Evolutionary conservation across 2,888 invertebrate species (phyloP).

Genomic region (Acrocyrtus sp.): DNA sequence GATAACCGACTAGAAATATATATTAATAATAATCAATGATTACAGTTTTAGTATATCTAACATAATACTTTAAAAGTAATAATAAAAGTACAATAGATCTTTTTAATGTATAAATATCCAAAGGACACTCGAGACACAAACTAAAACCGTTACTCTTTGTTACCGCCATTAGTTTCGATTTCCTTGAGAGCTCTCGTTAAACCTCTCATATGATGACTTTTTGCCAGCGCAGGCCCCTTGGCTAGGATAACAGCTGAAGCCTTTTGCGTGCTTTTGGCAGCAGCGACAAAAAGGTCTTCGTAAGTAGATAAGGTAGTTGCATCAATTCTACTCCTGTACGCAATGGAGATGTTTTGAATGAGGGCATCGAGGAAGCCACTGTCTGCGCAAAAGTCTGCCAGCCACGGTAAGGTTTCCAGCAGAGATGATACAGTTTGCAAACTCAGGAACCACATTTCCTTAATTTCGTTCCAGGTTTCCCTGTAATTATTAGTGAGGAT

Average conservation of each 20-base stretch:
- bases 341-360: slow-evolving; percentile 81
- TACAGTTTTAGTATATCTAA: too few relatives aligned
- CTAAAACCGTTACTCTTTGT: slow-evolving; percentile 12
- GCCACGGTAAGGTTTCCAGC: slow-evolving; percentile 84
- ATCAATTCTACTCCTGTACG: slow-evolving; percentile 82
- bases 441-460: slow-evolving; percentile 92
- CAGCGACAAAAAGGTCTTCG: slow-evolving; percentile 82
- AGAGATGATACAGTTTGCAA: slow-evolving; percentile 92
- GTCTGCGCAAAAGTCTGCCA: slow-evolving; percentile 89
- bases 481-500: slow-evolving; percentile 88
- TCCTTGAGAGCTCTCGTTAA: slow-evolving; percentile 53
- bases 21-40: too few relatives aligned
- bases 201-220: slow-evolving; percentile 62
- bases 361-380: slow-evolving; percentile 95
- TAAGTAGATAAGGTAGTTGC: slow-evolving; percentile 89
- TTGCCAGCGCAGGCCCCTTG: slow-evolving; percentile 61
- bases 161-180: slow-evolving; percentile 14
- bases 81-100: too few relatives aligned
- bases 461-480: slow-evolving; percentile 88
- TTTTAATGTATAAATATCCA: too few relatives aligned
- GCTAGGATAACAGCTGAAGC: slow-evolving; percentile 55
- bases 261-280: slow-evolving; percentile 56
- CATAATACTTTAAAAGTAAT: too few relatives aligned
- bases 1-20: too few relatives aligned
- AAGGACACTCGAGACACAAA: too few relatives aligned